Evolutionary conservation across 37 sponge, comb jelly and placozoan genomes (phyloP).

Genomic region (Mnemiopsis leidyi): DNA sequence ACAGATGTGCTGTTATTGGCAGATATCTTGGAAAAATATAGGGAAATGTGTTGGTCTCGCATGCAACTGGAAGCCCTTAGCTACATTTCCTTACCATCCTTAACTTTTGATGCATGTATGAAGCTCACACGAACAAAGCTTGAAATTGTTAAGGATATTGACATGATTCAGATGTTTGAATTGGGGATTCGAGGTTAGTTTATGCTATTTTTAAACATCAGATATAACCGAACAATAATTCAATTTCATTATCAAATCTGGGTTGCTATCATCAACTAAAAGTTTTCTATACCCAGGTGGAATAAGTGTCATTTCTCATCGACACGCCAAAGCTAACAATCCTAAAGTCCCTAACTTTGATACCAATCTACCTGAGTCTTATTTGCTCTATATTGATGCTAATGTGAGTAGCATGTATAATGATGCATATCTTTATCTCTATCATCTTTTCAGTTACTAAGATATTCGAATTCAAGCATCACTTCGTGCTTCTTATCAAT

Average conservation of each 20-base stretch:
- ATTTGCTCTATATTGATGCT: conserved; percentile 34
- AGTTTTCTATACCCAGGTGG: conserved; percentile 3
- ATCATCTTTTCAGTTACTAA: no score
- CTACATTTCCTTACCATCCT: background rate
- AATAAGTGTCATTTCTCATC: background rate
- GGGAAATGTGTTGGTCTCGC: background rate
- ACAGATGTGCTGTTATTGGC: background rate
- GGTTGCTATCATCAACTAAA: no score
- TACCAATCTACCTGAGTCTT: background rate
- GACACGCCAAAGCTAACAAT: conserved; percentile 29
- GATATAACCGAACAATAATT: no score
- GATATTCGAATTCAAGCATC: no score
- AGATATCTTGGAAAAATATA: background rate
- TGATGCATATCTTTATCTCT: no score
- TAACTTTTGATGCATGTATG: background rate
- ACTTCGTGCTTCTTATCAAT: no score
- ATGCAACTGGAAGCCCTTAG: background rate
- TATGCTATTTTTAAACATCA: conserved; percentile 6
- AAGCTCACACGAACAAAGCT: background rate
- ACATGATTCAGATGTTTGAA: background rate
- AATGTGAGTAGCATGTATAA: background rate
- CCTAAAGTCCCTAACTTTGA: background rate
- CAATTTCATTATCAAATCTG: no score
- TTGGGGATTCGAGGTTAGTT: background rate
- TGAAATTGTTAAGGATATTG: background rate